Conservation (phyloP, 2,797 vertebrate genomes). For the Sternarchorhynchus goeldii region DNA sequence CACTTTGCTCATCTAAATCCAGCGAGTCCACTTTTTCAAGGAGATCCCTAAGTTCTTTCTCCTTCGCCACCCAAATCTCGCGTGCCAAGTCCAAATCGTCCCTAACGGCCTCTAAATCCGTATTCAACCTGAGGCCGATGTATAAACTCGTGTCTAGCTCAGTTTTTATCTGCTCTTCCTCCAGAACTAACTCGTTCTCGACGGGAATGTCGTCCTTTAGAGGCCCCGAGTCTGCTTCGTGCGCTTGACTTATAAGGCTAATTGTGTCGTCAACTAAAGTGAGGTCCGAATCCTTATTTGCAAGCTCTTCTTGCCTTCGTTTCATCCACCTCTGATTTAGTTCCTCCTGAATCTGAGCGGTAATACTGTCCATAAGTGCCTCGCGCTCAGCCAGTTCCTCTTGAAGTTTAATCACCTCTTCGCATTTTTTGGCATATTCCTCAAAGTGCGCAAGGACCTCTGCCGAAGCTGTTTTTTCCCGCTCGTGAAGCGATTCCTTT, state of each 20-base stretch:
- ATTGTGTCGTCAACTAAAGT: slow-evolving; percentile 60
- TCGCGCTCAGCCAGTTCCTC: slow-evolving; percentile 87
- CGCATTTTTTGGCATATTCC: slow-evolving; percentile 82
- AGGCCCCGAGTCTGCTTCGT: not conserved
- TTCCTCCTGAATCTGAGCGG: slow-evolving; percentile 90
- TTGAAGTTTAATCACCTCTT: slow-evolving; percentile 85
- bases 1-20: slow-evolving; percentile 66
- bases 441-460: slow-evolving; percentile 76
- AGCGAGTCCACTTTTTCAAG: slow-evolving; percentile 80
- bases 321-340: slow-evolving; percentile 95
- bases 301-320: slow-evolving; percentile 81
- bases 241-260: slow-evolving; percentile 11
- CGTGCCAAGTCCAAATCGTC: slow-evolving; percentile 83
- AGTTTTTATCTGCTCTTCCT: slow-evolving; percentile 87
- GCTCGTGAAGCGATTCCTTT: not conserved
- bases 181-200: slow-evolving; percentile 75
- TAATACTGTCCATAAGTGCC: slow-evolving; percentile 85
- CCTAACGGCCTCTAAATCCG: slow-evolving; percentile 84
- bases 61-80: slow-evolving; percentile 82
- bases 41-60: slow-evolving; percentile 83
- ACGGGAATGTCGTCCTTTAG: slow-evolving; percentile 61
- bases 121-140: slow-evolving; percentile 89
- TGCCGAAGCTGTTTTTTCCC: slow-evolving; percentile 29
- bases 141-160: slow-evolving; percentile 93
- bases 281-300: slow-evolving; percentile 64